Evolutionary conservation across 2,888 invertebrate species (phyloP), one percentile per base, ranked within the genome.

Genomic region (Petrophora chlorosata): DNA sequence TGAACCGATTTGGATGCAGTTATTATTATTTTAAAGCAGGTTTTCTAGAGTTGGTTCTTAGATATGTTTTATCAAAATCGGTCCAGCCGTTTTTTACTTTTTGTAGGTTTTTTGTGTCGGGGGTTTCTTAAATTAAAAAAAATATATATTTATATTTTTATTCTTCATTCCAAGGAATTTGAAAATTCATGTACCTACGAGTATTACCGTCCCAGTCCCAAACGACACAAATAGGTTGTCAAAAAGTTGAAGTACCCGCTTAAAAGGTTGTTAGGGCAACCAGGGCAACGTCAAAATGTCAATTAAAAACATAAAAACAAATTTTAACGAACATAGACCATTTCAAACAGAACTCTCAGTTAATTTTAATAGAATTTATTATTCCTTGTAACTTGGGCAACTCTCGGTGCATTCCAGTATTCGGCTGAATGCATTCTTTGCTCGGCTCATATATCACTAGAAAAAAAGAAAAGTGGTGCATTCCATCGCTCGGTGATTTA

Each of bases 401-500:
- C 8, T 2, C 5, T 17, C 17, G 35, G 14, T 36, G 25, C 35
- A 63, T 45, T 57, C 54, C 44, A 26, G n/a, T 29, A 36, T 36
- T 49, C 23, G 33, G 16, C 17, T 33, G 60, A 51, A 53, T 47
- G 51, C 55, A 53, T 53, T 60, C 51, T 52, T 53, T 42, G 19
- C 36, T 34, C 23, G 13, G 47, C 38, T 54, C 51, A 52, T 56
- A 59, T 52, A 59, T 59, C 56, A 56, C 46, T 45, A 25, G 14
- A 30, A 48, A 56, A 61, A 39, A 61, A 57, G 58, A 64, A 67
- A 66, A 61, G 47, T 45, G 47, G 52, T 15, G 34, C 34, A 46
- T 46, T 39, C 39, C 25, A 25, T 5, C 47, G 54, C 40, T 50
- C 28, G 51, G 40, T 41, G 53, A 57, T 56, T 35, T 51, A 59